A percentile compares a stretch with the other conserved stretches of the same genome.
phyloP scores from a whole-genome alignment of 2,113 vertebrate species.

The Gallinago media region DNA sequence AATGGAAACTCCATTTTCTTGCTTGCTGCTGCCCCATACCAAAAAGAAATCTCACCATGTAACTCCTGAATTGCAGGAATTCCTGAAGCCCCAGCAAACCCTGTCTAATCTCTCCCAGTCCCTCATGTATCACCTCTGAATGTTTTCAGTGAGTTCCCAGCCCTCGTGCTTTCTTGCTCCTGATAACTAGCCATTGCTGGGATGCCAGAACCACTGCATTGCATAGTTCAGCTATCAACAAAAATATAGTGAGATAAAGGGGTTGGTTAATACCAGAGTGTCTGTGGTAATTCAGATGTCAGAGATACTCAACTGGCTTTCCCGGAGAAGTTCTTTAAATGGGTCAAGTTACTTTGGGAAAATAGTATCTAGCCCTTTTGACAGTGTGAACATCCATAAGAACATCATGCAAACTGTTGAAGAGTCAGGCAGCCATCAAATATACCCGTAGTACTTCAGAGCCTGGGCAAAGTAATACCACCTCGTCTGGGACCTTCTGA shows the following conservation, averaged over 20 bases:
- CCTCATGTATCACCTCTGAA: slow-evolving; percentile 62
- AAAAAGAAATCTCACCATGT: background rate
- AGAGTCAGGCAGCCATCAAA: background rate
- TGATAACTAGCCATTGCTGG: slow-evolving; percentile 71
- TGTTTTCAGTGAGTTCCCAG: slow-evolving; percentile 70
- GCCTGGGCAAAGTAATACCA: background rate
- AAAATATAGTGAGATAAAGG: slow-evolving; percentile 71
- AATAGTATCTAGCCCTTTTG: slow-evolving; percentile 34
- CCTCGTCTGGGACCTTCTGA: background rate
- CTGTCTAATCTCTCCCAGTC: slow-evolving; percentile 70
- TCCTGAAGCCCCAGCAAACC: slow-evolving; percentile 53
- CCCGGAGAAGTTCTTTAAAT: slow-evolving; percentile 32
- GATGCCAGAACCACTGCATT: slow-evolving; percentile 68
- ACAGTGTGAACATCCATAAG: slow-evolving; percentile 27
- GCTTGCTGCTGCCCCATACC: background rate
- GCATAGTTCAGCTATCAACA: slow-evolving; percentile 76
- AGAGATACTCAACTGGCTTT: slow-evolving; percentile 46
- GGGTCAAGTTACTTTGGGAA: slow-evolving; percentile 39
- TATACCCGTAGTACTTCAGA: background rate
- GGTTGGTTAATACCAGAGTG: slow-evolving; percentile 15
- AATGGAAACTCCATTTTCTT: background rate
- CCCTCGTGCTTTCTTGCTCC: slow-evolving; percentile 64
- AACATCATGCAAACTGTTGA: background rate
- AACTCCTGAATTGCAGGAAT: slow-evolving; percentile 68
- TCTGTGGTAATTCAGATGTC: slow-evolving; percentile 54